Base-by-base conservation (phyloP, 2,113 vertebrate genomes). In the Pterocles burchelli region DNA sequence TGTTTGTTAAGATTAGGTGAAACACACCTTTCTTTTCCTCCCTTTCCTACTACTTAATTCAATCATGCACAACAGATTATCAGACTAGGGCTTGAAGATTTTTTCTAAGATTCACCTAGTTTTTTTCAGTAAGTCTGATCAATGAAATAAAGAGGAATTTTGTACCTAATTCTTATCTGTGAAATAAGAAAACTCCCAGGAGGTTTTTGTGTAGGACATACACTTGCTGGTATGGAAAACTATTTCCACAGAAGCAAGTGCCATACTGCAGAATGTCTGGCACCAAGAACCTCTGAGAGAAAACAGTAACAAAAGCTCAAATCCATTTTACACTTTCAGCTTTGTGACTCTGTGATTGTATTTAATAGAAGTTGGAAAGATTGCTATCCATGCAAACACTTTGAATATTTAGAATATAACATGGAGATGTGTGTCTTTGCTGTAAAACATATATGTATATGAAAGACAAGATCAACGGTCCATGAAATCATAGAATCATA, bases 401-500 rank as follows among this genome's bases (percentile, higher is more conserved):
- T 83, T 83, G 80, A 94, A 89, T 96, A 95, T 95, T 95, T 82
- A 92, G 67, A 85, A 81, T 88, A 81, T n/a, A 51, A 85, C 66
- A 87, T 26, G 31, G 87, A 95, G 45, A 59, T 90, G 67, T 84
- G 67, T 93, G 90, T 90, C 91, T 97, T 96, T 95, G 80, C 52
- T 96, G 76, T 94, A 89, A 96, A 96, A 94, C 89, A 71, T 16
- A 41, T 15, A 76, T 55, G 92, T 95, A 94, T 75, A 88, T 77
- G 87, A 96, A 95, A 96, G 93, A 95, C 71, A 96, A 86, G 79
- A 94, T 96, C 97, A 97, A 85, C 29, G 7, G 84, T 80, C 93
- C 95, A 91, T 95, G 95, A 97, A 97, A 96, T 79, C 63, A 94
- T 95, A n/a, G n/a, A n/a, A n/a, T n/a, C n/a, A n/a, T n/a, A n/a